Base-by-base conservation (phyloP, 2,888 invertebrate species). In the Dexiosoma caninum region DNA sequence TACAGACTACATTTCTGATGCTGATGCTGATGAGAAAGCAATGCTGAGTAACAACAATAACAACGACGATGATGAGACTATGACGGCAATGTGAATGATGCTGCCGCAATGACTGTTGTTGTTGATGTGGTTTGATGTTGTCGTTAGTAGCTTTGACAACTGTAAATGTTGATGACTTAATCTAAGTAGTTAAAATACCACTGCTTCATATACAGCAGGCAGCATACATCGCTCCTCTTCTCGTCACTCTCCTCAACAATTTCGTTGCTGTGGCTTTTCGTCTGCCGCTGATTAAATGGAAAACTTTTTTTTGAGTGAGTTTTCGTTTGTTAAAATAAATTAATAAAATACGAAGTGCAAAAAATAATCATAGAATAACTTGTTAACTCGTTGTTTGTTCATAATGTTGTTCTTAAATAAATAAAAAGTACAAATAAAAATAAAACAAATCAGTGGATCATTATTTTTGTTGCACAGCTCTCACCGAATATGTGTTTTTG, bases 111-210 rank as follows among this genome's bases (percentile, higher is more conserved):
- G 46, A 57, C 30, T 64, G 49, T 44, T 49, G 62, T 35, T 59
- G 51, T 27, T 53, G 74, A 75, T 78, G 80, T 55, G 59, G 70
- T 55, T 74, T 72, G 67, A 64, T 77, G 78, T 75, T 79, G 76
- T 80, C 82, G 82, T 82, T 82, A 72, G 69, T 82, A 75, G 59
- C 71, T 77, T 84, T 84, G 84, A 84, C 84, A 84, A 84, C 83
- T 84, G 76, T 81, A 84, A 83, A 83, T 82, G 83, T 83, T 84
- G 84, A 84, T 83, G 84, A 79, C 83, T 84, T 84, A 83, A 84
- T 84, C 83, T 81, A 72, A 30, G 80, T 74, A 81, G 77, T 77
- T 81, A 81, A 77, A 74, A 81, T 81, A 69, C 81, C 81, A 71
- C 35, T 49, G 46, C 40, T 35, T 12, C 40, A 66, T 35, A n/a